Percentiles rank a stretch among this genome's conserved stretches.
phyloP scores from a whole-genome alignment of 2,113 vertebrate genomes.

The Rhea pennata region DNA sequence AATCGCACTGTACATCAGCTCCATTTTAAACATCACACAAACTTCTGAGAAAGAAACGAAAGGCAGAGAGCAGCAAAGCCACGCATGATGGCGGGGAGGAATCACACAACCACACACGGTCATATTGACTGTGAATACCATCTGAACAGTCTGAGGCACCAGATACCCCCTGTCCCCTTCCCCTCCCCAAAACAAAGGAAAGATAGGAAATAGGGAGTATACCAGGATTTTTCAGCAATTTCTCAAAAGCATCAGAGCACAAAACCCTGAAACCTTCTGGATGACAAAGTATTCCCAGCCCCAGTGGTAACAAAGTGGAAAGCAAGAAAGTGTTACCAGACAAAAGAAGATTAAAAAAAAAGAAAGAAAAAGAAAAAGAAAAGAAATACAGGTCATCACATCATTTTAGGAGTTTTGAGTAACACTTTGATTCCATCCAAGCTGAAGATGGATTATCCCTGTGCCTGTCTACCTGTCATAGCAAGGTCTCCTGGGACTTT shows the following conservation, averaged over 20 bases:
- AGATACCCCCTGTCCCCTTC: background rate
- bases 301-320: background rate
- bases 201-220: background rate
- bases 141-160: background rate
- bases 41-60: background rate
- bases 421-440: background rate
- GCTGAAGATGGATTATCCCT: background rate
- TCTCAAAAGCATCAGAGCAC: background rate
- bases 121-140: background rate
- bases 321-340: background rate
- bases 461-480: background rate
- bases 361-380: background rate
- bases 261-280: background rate
- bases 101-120: fast-evolving
- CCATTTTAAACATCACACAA: background rate
- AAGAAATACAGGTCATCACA: background rate
- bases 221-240: background rate
- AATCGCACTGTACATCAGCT: background rate
- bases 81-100: fast-evolving
- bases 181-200: background rate
- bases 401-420: background rate
- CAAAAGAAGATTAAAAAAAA: background rate
- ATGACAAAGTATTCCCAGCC: background rate
- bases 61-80: background rate
- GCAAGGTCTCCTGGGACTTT: background rate